Percentiles rank a stretch among this genome's conserved stretches.
These are phyloP conservation scores for Stictonetta naevosa DNA, from an alignment of 2,113 vertebrate species.

Conservation along the genomic window DNA sequence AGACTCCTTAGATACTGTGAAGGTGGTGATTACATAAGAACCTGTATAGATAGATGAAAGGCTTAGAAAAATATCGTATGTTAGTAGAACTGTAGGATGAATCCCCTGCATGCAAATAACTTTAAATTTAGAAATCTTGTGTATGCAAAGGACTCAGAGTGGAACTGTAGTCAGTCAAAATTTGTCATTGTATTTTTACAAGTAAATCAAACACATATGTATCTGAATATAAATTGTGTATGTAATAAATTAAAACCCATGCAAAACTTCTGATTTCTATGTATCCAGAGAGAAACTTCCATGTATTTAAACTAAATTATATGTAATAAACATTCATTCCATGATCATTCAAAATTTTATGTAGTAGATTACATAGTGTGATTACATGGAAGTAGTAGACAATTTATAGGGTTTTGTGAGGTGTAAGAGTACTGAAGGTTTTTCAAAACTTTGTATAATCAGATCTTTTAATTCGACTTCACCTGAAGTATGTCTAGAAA, in stretches of 20 bases:
- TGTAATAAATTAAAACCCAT: neutral
- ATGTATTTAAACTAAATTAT: neutral
- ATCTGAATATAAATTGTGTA: neutral
- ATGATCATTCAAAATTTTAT: neutral
- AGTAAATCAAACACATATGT: neutral
- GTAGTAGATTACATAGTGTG: neutral
- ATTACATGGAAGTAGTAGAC: neutral
- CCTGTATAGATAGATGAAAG: slow-evolving; percentile 61
- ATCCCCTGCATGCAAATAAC: slow-evolving; percentile 65
- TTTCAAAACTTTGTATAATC: neutral
- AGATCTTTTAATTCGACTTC: neutral
- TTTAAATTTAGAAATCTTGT: slow-evolving; percentile 68
- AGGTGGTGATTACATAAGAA: slow-evolving; percentile 50
- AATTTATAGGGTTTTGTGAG: neutral
- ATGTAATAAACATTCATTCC: neutral
- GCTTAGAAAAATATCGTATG: slow-evolving; percentile 69
- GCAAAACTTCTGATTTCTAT: neutral
- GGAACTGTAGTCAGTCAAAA: neutral
- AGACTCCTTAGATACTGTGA: slow-evolving; percentile 41
- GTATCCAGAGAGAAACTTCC: neutral
- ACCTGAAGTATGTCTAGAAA: neutral
- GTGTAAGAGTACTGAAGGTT: neutral
- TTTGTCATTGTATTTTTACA: neutral
- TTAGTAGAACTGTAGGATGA: slow-evolving; percentile 59
- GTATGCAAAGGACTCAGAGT: neutral